Conservation (phyloP, 2,797 vertebrate genomes). For the Sphenopsis melanotis region DNA sequence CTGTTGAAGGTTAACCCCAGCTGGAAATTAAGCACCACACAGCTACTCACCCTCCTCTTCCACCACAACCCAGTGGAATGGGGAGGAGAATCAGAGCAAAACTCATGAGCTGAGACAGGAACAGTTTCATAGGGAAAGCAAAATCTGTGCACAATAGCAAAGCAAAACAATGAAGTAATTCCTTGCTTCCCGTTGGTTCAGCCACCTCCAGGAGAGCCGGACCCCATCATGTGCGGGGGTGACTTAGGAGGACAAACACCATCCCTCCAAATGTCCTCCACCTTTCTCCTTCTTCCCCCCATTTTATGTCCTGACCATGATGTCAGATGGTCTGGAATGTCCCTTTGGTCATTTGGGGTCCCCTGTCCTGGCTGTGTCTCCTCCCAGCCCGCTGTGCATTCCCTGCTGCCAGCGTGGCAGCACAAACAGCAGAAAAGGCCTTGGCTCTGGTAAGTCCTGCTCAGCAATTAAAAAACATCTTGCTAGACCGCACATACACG, state of each 20-base stretch:
- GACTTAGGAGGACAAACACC: background rate
- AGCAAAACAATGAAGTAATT: background rate
- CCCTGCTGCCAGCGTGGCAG: fast-evolving
- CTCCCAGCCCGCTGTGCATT: fast-evolving
- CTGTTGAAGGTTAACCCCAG: background rate
- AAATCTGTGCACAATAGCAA: background rate
- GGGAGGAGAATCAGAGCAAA: background rate
- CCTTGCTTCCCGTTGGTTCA: background rate
- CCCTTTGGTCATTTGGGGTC: background rate
- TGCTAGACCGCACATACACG: background rate
- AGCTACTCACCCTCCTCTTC: background rate
- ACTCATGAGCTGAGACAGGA: background rate
- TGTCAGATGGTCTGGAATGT: background rate
- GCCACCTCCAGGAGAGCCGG: background rate
- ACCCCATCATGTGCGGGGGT: background rate
- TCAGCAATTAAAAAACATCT: background rate
- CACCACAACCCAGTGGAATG: background rate
- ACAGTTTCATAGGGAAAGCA: background rate
- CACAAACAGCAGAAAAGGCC: fast-evolving
- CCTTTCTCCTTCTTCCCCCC: background rate
- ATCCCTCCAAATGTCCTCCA: background rate
- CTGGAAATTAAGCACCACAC: background rate
- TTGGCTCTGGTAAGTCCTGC: background rate
- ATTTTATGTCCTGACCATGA: fast-evolving
- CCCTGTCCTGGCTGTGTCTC: background rate